Conservation (phyloP, 1,140 invertebrate species). For the Steinernema khuongi region DNA sequence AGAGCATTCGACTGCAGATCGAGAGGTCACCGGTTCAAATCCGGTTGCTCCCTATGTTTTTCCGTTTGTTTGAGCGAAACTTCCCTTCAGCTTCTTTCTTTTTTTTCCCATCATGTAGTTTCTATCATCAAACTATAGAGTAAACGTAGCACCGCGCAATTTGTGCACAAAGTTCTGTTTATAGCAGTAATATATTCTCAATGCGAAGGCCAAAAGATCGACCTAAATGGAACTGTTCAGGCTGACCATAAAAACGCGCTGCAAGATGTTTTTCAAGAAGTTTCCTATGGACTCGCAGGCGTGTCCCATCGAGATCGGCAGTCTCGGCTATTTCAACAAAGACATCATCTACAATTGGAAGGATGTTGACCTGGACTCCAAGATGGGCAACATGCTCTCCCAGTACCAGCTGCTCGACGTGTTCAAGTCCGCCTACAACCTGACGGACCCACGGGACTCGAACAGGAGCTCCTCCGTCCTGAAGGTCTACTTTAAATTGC, state of each 20-base stretch:
- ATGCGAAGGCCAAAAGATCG: slow-evolving; percentile 28
- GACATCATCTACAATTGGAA: slow-evolving; percentile 87
- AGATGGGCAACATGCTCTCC: slow-evolving; percentile 81
- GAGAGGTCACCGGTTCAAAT: slow-evolving; percentile 64
- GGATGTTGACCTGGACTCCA: slow-evolving; percentile 65
- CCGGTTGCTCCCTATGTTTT: slow-evolving; percentile 57
- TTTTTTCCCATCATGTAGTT: no score
- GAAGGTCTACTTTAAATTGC: slow-evolving; percentile 78
- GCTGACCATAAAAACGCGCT: slow-evolving; percentile 88
- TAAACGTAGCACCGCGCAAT: no score
- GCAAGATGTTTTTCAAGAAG: slow-evolving; percentile 86
- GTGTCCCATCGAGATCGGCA: slow-evolving; percentile 62
- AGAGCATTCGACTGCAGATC: slow-evolving; percentile 65
- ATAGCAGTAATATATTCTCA: no score
- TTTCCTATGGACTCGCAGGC: slow-evolving; percentile 84
- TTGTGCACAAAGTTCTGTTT: no score
- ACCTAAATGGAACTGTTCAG: slow-evolving; percentile 62
- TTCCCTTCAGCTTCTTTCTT: no score
- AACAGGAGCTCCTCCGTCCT: slow-evolving; percentile 68
- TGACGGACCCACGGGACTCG: slow-evolving; percentile 35
- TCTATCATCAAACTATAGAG: no score
- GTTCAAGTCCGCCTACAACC: slow-evolving; percentile 36
- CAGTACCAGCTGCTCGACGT: slow-evolving; percentile 84
- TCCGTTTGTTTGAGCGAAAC: no score
- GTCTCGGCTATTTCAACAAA: slow-evolving; percentile 78